These are phyloP conservation scores for Anthrax anthrax DNA, from an alignment of 2,888 invertebrate species.

Conservation along the genomic window DNA sequence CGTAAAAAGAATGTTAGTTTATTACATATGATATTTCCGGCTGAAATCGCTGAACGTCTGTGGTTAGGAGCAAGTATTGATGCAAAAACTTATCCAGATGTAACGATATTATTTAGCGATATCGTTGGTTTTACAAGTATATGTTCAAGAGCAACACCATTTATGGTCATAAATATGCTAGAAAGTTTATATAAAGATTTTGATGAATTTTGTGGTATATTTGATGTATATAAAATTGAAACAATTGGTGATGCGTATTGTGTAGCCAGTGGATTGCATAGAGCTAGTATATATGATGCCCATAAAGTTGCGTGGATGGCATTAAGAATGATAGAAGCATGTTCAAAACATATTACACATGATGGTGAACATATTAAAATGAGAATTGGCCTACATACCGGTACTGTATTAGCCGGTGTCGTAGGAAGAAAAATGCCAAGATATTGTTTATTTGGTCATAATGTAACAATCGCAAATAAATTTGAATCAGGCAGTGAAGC, in stretches of 20 bases:
- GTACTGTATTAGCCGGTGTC: constrained; percentile 84
- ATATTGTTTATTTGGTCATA: constrained; percentile 90
- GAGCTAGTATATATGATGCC: constrained; percentile 73
- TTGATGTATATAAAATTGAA: constrained; percentile 95
- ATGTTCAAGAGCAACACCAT: constrained; percentile 85
- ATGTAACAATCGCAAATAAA: constrained; percentile 89
- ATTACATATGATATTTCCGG: constrained; percentile 86
- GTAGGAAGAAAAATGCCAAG: constrained; percentile 72
- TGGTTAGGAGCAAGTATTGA: constrained; percentile 89
- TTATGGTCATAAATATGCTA: constrained; percentile 92
- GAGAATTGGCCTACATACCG: constrained; percentile 90
- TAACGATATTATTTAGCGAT: constrained; percentile 91
- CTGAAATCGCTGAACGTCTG: constrained; percentile 81
- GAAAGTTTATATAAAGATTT: constrained; percentile 87
- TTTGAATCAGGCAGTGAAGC: constrained; percentile 91
- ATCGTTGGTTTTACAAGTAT: constrained; percentile 94
- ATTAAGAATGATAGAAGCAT: constrained; percentile 82
- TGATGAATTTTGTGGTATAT: constrained; percentile 78
- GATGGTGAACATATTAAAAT: constrained; percentile 89
- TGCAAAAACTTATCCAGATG: constrained; percentile 83
- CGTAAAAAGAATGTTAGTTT: constrained; percentile 89
- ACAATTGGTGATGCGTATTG: constrained; percentile 95
- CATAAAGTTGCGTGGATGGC: constrained; percentile 96
- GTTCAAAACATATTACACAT: constrained; percentile 74
- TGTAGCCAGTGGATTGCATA: constrained; percentile 85